phyloP scores from a whole-genome alignment of 2,113 vertebrate species.

The Xenus cinereus region DNA sequence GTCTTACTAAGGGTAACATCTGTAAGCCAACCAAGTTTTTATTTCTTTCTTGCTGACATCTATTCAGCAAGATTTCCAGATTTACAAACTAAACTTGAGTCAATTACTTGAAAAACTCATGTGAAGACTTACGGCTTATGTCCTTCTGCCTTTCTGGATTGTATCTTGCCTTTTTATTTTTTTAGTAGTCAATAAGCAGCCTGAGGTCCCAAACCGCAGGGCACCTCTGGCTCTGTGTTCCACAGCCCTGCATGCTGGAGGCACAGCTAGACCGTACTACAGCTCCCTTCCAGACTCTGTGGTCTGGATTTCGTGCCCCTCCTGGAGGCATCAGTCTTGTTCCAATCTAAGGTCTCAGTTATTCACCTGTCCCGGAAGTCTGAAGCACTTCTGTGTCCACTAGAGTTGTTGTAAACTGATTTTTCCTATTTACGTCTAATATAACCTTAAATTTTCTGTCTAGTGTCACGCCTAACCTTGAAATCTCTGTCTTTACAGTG shows the following conservation, averaged over 20 bases:
- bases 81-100: neutral
- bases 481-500: neutral
- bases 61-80: neutral
- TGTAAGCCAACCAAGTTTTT: neutral
- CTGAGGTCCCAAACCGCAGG: neutral
- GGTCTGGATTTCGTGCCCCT: neutral
- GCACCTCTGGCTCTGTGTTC: neutral
- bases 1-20: neutral
- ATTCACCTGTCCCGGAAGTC: neutral
- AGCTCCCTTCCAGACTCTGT: neutral
- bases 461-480: neutral
- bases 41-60: neutral
- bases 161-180: neutral
- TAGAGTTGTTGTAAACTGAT: neutral
- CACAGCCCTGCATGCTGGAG: accelerated
- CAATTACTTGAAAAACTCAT: neutral
- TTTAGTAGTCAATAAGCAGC: neutral
- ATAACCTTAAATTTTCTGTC: neutral
- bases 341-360: neutral
- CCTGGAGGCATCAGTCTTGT: neutral
- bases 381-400: neutral
- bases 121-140: neutral
- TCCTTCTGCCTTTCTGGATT: neutral
- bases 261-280: accelerated
- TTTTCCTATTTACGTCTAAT: neutral